Conservation (phyloP, 2,797 vertebrate species). For the Borostomias antarcticus region DNA sequence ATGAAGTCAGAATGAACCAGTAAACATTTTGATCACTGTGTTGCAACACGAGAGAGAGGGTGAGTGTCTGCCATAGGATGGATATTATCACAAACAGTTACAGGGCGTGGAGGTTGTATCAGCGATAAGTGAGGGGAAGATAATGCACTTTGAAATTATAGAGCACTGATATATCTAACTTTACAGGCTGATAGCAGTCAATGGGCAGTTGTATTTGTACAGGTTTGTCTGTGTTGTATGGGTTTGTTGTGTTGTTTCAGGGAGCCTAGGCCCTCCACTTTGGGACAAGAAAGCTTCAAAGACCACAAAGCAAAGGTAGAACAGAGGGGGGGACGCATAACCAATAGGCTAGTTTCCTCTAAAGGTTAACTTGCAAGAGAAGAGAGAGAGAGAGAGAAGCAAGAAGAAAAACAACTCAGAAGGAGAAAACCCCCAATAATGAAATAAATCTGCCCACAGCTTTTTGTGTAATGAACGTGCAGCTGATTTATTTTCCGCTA, state of each 20-base stretch:
- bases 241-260: too few relatives aligned
- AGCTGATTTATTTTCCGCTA: conserved; percentile 74
- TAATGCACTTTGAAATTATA: conserved; percentile 38
- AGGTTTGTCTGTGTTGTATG: conserved; percentile 64
- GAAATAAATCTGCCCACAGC: conserved; percentile 73
- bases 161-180: conserved; percentile 58
- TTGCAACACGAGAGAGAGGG: not conserved
- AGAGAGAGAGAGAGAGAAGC: conserved; percentile 2
- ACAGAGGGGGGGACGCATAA: conserved; percentile 47
- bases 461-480: conserved; percentile 73
- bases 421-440: conserved; percentile 63
- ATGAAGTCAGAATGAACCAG: conserved; percentile 44
- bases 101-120: conserved; percentile 46
- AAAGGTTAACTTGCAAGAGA: conserved; percentile 30
- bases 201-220: conserved; percentile 58
- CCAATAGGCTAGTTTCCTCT: conserved; percentile 30
- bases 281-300: conserved; percentile 56
- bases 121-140: conserved; percentile 40
- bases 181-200: conserved; percentile 50
- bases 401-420: conserved; percentile 37
- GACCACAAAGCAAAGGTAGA: conserved; percentile 52
- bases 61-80: not conserved
- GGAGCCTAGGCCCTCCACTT: conserved; percentile 41
- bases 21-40: conserved; percentile 47
- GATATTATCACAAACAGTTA: not conserved